These are phyloP conservation scores for Phthorimaea operculella DNA, from an alignment of 1,140 invertebrate species.

Conservation along the genomic window DNA sequence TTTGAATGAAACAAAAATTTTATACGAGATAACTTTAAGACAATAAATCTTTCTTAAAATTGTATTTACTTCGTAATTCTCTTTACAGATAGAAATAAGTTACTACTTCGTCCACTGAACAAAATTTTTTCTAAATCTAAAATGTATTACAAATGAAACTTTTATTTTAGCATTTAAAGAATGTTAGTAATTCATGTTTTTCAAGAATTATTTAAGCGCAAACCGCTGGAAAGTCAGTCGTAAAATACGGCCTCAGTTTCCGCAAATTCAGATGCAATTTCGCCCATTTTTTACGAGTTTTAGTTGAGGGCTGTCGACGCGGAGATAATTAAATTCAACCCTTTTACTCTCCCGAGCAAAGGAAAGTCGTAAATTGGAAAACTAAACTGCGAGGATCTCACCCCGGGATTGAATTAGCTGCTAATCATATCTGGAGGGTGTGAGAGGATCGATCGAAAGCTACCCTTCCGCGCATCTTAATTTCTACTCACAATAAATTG, in stretches of 20 bases:
- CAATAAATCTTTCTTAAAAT: no score
- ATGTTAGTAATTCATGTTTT: no score
- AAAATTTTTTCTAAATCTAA: no score
- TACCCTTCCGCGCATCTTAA: constrained; percentile 29
- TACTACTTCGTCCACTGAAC: no score
- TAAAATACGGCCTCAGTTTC: constrained; percentile 6
- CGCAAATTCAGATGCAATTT: constrained; percentile 35
- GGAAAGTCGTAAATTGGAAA: constrained; percentile 65
- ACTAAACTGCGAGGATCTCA: constrained; percentile 64
- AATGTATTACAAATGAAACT: no score
- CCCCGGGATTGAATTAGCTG: constrained; percentile 62
- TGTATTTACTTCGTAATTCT: no score
- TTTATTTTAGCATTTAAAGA: no score
- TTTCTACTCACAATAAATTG: background rate
- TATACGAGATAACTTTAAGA: no score
- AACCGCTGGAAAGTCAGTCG: no score
- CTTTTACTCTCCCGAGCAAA: constrained; percentile 47
- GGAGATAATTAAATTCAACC: constrained; percentile 62
- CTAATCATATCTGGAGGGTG: constrained; percentile 67
- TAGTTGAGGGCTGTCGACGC: constrained; percentile 36
- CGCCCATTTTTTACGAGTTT: constrained; percentile 37
- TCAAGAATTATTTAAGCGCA: no score
- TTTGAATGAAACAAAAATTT: no score
- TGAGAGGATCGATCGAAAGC: constrained; percentile 51
- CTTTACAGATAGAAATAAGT: no score